phyloP scores from a whole-genome alignment of 1,140 invertebrate species.

The Carcinoscorpius rotundicauda region DNA sequence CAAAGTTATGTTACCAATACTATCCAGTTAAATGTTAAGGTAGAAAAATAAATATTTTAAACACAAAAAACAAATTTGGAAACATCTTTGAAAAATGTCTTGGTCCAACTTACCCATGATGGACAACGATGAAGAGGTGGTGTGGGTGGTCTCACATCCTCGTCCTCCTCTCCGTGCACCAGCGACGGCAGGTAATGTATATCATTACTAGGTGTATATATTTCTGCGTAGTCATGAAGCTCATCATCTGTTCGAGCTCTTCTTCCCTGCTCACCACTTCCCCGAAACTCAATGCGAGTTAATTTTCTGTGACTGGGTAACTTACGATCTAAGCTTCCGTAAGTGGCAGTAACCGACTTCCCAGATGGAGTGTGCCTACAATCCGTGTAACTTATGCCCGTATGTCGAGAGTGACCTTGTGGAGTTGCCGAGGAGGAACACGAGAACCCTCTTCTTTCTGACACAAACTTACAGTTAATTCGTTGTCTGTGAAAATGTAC shows the following conservation, averaged over 20 bases:
- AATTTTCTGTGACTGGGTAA: slow-evolving; percentile 12
- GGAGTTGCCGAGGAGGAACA: not conserved
- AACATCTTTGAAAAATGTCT: too few species aligned
- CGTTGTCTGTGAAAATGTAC: not conserved
- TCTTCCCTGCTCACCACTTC: slow-evolving; percentile 9
- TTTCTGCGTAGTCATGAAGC: slow-evolving; percentile 80
- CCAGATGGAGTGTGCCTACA: not conserved
- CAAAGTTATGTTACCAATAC: too few species aligned
- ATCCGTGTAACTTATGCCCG: not conserved
- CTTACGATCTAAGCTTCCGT: slow-evolving; percentile 23
- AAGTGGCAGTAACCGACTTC: slow-evolving; percentile 6
- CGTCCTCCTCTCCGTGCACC: slow-evolving; percentile 31
- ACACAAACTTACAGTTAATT: not conserved
- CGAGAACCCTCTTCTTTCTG: not conserved
- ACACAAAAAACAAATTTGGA: too few species aligned
- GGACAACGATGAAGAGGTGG: slow-evolving; percentile 59
- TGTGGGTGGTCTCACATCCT: slow-evolving; percentile 48
- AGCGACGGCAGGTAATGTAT: slow-evolving; percentile 20
- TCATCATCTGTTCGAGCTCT: slow-evolving; percentile 38
- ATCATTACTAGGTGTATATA: slow-evolving; percentile 73
- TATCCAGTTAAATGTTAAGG: too few species aligned
- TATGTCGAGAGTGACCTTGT: not conserved
- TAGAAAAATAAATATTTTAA: too few species aligned
- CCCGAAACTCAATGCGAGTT: slow-evolving; percentile 9
- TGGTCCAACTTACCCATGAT: slow-evolving; percentile 25